phyloP scores from a whole-genome alignment of 1,140 invertebrate species.

The Ceratoteleas bidentatus region DNA sequence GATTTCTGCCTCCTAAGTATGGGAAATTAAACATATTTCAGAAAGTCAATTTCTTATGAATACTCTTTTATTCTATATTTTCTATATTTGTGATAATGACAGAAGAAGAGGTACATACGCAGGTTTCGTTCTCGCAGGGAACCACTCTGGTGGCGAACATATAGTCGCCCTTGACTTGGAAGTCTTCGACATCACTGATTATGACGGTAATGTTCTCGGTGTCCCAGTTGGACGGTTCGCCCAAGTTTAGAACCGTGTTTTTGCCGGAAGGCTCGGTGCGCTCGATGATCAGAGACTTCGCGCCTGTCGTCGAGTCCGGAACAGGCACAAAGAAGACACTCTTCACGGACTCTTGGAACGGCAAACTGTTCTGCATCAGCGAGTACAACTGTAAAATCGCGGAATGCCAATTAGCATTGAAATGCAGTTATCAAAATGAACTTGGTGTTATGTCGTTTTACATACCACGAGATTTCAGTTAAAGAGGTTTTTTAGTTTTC shows the following conservation, averaged over 20 bases:
- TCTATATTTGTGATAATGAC: too few relatives aligned
- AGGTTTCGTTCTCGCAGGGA: constrained; percentile 38
- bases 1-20: too few relatives aligned
- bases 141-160: constrained; percentile 87
- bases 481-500: too few relatives aligned
- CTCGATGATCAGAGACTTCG: constrained; percentile 85
- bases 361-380: not conserved
- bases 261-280: constrained; percentile 84
- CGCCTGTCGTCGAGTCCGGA: constrained; percentile 57
- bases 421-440: too few relatives aligned
- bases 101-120: too few relatives aligned
- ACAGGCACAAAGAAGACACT: constrained; percentile 82
- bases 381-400: constrained; percentile 42
- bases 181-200: constrained; percentile 88
- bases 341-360: constrained; percentile 84
- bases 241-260: constrained; percentile 84
- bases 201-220: constrained; percentile 80
- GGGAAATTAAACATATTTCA: too few relatives aligned
- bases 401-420: too few relatives aligned
- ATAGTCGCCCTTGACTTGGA: constrained; percentile 91
- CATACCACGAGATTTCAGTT: too few relatives aligned
- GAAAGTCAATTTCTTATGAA: too few relatives aligned
- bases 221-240: constrained; percentile 73
- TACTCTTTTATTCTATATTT: too few relatives aligned
- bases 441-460: too few relatives aligned